Conservation (phyloP, 1,140 invertebrate genomes). For the Sipha flava region DNA sequence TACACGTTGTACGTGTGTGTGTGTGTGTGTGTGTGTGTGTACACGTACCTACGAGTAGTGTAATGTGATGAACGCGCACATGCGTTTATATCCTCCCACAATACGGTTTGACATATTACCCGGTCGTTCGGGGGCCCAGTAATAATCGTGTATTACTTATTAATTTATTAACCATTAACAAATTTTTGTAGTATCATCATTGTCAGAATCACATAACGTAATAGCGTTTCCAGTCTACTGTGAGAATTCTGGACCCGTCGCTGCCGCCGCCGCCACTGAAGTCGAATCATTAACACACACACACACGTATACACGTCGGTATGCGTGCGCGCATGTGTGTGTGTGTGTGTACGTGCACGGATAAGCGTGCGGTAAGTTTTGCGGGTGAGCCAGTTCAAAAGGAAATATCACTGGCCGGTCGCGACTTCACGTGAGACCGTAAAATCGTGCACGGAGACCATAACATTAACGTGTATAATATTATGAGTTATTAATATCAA, state of each 20-base stretch:
- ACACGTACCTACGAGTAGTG: not conserved
- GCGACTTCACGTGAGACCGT: too few species aligned
- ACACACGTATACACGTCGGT: not conserved
- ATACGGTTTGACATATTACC: slow-evolving; percentile 25
- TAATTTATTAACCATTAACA: slow-evolving; percentile 33
- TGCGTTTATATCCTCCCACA: slow-evolving; percentile 12
- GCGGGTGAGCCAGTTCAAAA: too few species aligned
- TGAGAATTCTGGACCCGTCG: not conserved
- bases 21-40: not conserved
- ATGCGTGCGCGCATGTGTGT: not conserved
- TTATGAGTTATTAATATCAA: too few species aligned
- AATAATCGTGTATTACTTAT: slow-evolving; percentile 23
- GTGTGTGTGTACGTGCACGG: not conserved
- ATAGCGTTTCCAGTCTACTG: slow-evolving; percentile 18
- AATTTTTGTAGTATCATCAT: slow-evolving; percentile 30
- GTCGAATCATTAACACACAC: slow-evolving; percentile 19
- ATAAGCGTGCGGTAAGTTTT: too few species aligned
- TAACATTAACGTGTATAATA: not conserved
- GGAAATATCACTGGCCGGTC: too few species aligned
- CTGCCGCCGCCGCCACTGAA: not conserved
- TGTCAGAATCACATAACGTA: slow-evolving; percentile 19
- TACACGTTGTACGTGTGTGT: not conserved
- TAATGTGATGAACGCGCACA: not conserved
- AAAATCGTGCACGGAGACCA: too few species aligned
- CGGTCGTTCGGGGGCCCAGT: not conserved